Percentiles rank a stretch among this genome's conserved stretches.
phyloP scores from a whole-genome alignment of 2,888 invertebrate genomes.

The Acanthacorydalis orientalis region DNA sequence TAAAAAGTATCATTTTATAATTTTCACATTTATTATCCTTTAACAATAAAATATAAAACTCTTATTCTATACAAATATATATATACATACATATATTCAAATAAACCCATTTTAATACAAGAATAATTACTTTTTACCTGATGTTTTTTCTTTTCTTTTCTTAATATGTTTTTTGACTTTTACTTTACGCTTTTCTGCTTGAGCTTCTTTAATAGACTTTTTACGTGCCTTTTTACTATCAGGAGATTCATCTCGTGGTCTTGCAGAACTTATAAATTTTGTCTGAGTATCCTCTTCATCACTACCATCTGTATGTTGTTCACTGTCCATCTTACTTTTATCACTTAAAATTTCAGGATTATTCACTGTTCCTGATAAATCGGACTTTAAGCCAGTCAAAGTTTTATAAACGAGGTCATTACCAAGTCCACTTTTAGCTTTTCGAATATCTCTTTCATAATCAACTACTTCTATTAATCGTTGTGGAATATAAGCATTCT shows the following conservation, averaged over 20 bases:
- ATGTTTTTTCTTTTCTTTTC: constrained; percentile 62
- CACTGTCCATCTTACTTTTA: constrained; percentile 19
- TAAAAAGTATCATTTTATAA: too few species aligned
- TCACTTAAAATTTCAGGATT: constrained; percentile 42
- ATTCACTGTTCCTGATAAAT: constrained; percentile 54
- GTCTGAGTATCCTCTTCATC: constrained; percentile 18
- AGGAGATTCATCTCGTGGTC: constrained; percentile 64
- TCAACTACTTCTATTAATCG: constrained; percentile 77
- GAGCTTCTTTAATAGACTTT: constrained; percentile 70
- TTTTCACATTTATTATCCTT: neutral
- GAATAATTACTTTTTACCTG: constrained; percentile 23
- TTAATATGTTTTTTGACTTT: constrained; percentile 91
- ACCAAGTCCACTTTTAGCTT: constrained; percentile 56
- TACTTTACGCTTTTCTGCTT: constrained; percentile 72
- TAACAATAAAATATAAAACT: neutral
- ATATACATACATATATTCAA: too few species aligned
- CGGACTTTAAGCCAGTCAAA: constrained; percentile 60
- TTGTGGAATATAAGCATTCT: constrained; percentile 84
- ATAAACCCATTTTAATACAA: neutral
- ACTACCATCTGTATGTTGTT: constrained; percentile 20
- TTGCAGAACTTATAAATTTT: constrained; percentile 43
- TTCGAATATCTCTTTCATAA: constrained; percentile 69
- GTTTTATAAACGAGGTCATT: constrained; percentile 71
- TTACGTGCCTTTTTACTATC: constrained; percentile 74
- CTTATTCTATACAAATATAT: too few species aligned